phyloP scores from a whole-genome alignment of 2,797 vertebrate species.

The Sparidentex hasta region DNA sequence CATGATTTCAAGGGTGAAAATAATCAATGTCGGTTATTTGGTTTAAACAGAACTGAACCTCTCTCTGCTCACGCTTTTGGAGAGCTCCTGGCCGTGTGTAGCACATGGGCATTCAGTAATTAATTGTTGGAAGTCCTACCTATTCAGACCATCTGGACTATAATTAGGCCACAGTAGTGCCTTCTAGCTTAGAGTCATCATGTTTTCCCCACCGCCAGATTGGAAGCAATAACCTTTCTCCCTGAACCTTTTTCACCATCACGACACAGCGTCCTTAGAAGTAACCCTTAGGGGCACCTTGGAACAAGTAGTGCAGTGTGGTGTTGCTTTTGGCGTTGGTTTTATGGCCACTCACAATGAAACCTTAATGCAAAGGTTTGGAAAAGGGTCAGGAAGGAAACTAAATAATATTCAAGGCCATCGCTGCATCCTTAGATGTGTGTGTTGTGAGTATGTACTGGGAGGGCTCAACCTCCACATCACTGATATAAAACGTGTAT shows the following conservation, averaged over 20 bases:
- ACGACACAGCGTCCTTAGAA: slow-evolving; percentile 57
- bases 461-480: not conserved
- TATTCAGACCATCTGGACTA: slow-evolving; percentile 81
- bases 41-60: not conserved
- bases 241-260: slow-evolving; percentile 46
- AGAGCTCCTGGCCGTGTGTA: slow-evolving; percentile 32
- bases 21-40: not conserved
- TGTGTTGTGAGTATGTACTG: not conserved
- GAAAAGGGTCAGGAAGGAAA: slow-evolving; percentile 25
- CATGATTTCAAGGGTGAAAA: not conserved
- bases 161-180: slow-evolving; percentile 77
- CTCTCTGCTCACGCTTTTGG: slow-evolving; percentile 24
- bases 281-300: slow-evolving; percentile 49
- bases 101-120: slow-evolving; percentile 63
- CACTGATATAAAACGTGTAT: no score
- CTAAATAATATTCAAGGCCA: not conserved
- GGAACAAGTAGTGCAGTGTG: slow-evolving; percentile 32
- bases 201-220: slow-evolving; percentile 43
- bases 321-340: slow-evolving; percentile 40
- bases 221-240: slow-evolving; percentile 63
- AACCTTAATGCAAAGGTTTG: slow-evolving; percentile 29
- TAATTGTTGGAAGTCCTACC: slow-evolving; percentile 69
- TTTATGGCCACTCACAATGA: slow-evolving; percentile 19
- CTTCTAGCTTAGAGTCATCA: slow-evolving; percentile 66
- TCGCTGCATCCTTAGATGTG: slow-evolving; percentile 11